These are phyloP conservation scores for Hippocampus guttulatus DNA, from an alignment of 2,113 vertebrate genomes.

Conservation along the genomic window DNA sequence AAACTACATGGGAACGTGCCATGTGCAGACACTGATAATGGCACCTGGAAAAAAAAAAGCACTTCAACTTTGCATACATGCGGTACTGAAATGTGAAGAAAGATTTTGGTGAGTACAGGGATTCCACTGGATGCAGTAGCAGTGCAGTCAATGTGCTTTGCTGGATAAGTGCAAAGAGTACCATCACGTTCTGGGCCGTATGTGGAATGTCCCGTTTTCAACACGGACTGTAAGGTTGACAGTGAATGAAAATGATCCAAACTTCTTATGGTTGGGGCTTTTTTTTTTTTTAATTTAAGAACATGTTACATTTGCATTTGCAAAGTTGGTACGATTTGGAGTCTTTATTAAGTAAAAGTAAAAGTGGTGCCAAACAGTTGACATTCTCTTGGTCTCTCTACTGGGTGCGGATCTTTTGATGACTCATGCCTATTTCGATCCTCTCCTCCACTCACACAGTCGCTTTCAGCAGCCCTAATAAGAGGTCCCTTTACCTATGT, in stretches of 20 bases:
- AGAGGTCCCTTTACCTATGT: slow-evolving; percentile 12
- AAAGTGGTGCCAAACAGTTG: not conserved
- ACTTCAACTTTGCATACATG: not conserved
- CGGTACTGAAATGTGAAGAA: too few species aligned
- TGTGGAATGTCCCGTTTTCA: not conserved
- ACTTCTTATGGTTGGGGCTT: too few species aligned
- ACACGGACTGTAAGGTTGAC: not conserved
- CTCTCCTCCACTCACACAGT: not conserved
- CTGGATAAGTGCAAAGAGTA: too few species aligned
- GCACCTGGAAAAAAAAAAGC: not conserved
- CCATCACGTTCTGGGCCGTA: too few species aligned
- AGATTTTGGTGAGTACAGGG: not conserved
- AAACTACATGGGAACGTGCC: not conserved
- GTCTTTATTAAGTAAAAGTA: not conserved
- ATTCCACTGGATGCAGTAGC: not conserved
- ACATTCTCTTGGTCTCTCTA: not conserved
- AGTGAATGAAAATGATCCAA: not conserved
- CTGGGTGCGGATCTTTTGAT: not conserved
- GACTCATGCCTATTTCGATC: slow-evolving; percentile 11
- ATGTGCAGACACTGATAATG: not conserved
- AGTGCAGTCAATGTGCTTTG: not conserved
- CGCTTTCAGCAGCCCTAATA: slow-evolving; percentile 29
- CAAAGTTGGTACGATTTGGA: not conserved
- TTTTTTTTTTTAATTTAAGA: not conserved
- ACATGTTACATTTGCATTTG: not conserved